Evolutionary conservation across 2,113 vertebrate genomes (phyloP).

Genomic region (Oncorhynchus gorbuscha): DNA sequence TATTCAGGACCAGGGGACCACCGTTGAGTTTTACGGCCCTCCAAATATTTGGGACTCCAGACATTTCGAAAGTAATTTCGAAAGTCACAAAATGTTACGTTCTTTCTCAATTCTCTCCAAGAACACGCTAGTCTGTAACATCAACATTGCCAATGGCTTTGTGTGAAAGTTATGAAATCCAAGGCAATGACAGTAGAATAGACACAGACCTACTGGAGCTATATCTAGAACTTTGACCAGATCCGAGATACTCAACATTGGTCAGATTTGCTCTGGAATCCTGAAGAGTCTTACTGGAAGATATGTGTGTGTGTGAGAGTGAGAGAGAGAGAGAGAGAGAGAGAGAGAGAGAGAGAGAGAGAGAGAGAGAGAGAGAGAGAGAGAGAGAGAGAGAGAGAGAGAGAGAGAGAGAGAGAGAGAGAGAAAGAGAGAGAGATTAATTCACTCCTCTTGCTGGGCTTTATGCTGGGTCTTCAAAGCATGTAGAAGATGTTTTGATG

Average conservation of each 20-base stretch:
- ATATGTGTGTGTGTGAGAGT: slow-evolving; percentile 13
- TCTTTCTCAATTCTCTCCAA: neutral
- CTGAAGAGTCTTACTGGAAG: neutral
- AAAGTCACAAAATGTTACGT: too few relatives aligned
- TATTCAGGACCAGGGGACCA: slow-evolving; percentile 39
- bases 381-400: too few relatives aligned
- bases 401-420: slow-evolving; percentile 8
- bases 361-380: neutral
- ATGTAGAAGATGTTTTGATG: slow-evolving; percentile 17
- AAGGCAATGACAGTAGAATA: neutral
- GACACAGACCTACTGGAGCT: neutral
- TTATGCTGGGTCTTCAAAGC: slow-evolving; percentile 14
- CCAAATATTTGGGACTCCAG: slow-evolving; percentile 30
- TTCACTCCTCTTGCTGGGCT: neutral
- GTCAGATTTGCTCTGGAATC: neutral
- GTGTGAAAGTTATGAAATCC: neutral
- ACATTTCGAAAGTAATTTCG: slow-evolving; percentile 31
- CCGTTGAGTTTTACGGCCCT: slow-evolving; percentile 48
- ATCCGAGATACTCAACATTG: neutral
- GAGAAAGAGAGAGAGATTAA: slow-evolving; percentile 1
- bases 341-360: too few relatives aligned
- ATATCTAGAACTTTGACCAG: too few relatives aligned
- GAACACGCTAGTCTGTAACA: slow-evolving; percentile 30
- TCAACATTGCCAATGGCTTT: neutral
- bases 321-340: too few relatives aligned